Conservation (phyloP, 2,113 vertebrate genomes). For the Ceyx cyanopectus region DNA sequence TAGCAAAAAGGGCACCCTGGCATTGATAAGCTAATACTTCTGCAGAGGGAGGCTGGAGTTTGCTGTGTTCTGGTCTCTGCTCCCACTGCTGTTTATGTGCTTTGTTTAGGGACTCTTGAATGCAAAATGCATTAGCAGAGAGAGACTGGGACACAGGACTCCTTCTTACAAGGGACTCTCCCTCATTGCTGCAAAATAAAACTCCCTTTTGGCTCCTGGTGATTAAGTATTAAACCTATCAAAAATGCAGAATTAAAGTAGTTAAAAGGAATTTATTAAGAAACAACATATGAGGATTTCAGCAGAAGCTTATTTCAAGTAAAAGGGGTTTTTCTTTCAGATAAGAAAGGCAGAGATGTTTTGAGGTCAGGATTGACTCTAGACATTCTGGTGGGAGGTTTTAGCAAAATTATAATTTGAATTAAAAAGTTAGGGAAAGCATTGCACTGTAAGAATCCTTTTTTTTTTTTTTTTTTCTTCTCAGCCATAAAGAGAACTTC, state of each 20-base stretch:
- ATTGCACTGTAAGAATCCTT: neutral
- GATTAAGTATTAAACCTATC: slow-evolving; percentile 30
- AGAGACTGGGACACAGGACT: fast-evolving
- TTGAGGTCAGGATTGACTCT: neutral
- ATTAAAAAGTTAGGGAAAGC: neutral
- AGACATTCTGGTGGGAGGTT: neutral
- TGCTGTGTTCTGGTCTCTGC: neutral
- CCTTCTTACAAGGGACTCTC: neutral
- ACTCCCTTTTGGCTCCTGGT: neutral
- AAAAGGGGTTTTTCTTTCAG: neutral
- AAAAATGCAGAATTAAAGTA: slow-evolving; percentile 23
- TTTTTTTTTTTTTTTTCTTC: neutral
- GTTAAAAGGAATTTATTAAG: slow-evolving; percentile 29
- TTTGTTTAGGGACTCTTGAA: neutral
- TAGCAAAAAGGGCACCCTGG: neutral
- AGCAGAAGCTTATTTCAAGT: slow-evolving; percentile 2
- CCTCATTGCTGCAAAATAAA: neutral
- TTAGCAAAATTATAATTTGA: neutral
- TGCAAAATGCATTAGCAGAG: neutral
- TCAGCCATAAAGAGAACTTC: neutral
- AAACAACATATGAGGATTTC: neutral
- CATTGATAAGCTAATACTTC: slow-evolving; percentile 1
- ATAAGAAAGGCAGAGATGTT: slow-evolving; percentile 4
- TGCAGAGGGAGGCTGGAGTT: neutral
- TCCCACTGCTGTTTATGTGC: neutral